Evolutionary conservation across 1,140 invertebrate species (phyloP).

Genomic region (Bombus impatiens): DNA sequence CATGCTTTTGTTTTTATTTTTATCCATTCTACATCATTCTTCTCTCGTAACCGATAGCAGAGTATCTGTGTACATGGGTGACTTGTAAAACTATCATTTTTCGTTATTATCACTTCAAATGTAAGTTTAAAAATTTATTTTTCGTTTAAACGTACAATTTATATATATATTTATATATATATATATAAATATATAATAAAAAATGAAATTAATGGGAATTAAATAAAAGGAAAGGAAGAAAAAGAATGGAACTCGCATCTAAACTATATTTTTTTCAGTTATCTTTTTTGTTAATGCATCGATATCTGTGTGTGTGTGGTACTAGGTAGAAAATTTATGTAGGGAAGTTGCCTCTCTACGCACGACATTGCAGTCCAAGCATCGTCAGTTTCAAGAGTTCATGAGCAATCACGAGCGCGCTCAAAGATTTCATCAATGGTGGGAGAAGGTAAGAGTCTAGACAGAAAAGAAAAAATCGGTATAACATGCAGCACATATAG

Average conservation of each 20-base stretch:
- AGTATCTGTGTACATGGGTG: not conserved
- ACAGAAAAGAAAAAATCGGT: constrained; percentile 15
- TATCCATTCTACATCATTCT: not conserved
- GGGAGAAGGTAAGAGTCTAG: constrained; percentile 77
- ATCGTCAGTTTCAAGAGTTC: constrained; percentile 80
- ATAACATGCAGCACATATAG: constrained; percentile 15
- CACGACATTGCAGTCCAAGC: constrained; percentile 81
- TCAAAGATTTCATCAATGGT: constrained; percentile 70
- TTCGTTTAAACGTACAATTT: not conserved
- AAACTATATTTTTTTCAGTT: constrained; percentile 64
- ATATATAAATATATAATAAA: not conserved
- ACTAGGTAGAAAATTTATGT: constrained; percentile 83
- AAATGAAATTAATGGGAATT: not conserved
- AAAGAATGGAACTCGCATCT: constrained; percentile 27
- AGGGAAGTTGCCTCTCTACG: constrained; percentile 82
- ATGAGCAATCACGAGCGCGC: constrained; percentile 77
- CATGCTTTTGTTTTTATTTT: constrained; percentile 32
- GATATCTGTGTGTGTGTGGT: constrained; percentile 78
- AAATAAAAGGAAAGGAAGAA: not conserved
- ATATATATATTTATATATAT: too few relatives aligned
- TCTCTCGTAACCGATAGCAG: not conserved
- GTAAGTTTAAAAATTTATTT: not conserved
- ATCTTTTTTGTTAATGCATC: constrained; percentile 80
- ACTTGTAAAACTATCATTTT: not conserved
- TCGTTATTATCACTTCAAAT: not conserved